A percentile compares a stretch with the other conserved stretches of the same genome.
These are phyloP conservation scores for Abramis brama DNA, from an alignment of 2,113 vertebrate genomes.

Conservation along the genomic window DNA sequence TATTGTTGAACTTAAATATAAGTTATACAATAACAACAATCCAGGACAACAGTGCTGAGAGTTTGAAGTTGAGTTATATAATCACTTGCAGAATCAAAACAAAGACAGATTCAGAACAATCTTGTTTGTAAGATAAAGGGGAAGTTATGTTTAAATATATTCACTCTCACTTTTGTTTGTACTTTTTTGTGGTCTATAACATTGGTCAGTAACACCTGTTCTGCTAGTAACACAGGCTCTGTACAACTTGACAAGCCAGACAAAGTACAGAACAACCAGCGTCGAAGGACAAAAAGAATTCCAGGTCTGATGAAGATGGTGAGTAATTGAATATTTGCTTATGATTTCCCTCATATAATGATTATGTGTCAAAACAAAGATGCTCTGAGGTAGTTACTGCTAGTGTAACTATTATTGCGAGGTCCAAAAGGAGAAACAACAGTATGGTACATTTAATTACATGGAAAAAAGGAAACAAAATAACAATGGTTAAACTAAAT, in stretches of 20 bases:
- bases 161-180: conserved; percentile 48
- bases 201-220: conserved; percentile 24
- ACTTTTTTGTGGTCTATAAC: background rate
- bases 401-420: no score
- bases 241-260: background rate
- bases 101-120: background rate
- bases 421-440: no score
- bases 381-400: background rate
- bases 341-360: background rate
- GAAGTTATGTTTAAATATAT: conserved; percentile 74
- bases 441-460: no score
- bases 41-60: background rate
- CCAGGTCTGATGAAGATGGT: conserved; percentile 24
- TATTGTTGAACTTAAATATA: background rate
- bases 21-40: background rate
- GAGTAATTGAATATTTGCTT: background rate
- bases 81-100: background rate
- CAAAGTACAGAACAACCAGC: background rate
- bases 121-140: conserved; percentile 55
- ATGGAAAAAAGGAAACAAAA: no score
- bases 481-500: no score
- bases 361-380: background rate
- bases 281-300: background rate
- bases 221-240: background rate
- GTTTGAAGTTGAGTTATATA: background rate